Base-by-base conservation (phyloP, 2,888 invertebrate species). In the Cartodere bifasciata region DNA sequence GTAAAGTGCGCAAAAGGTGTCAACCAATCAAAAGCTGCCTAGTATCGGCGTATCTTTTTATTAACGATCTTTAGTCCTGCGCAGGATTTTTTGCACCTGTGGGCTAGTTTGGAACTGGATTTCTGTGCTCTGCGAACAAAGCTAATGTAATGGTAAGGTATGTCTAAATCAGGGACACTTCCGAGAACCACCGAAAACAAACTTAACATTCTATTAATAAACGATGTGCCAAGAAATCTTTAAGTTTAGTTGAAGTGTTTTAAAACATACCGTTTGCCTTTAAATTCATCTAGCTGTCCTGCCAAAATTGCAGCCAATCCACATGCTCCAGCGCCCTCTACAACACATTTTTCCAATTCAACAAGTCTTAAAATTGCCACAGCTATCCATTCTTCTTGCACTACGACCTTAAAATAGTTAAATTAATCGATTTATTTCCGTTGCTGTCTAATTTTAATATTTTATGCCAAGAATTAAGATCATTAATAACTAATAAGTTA, bases 321-420 rank as follows among this genome's bases (percentile, higher is more conserved):
- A 20, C 68, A 64, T 1, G 78, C 80, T 3, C 78, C 80, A 2
- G 77, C 79, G 4, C 80, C 80, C 55, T 80, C 80, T 1, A 79
- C 77, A 0, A 80, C 75, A 29, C 74, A 72, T 51, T 78, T 77
- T 54, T 77, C 76, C 39, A 69, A 53, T 51, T 77, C 75, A 3
- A 76, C 61, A 34, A 75, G 56, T 27, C 73, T 52, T 36, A 76
- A 55, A 39, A 75, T 75, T 4, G 75, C 67, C 35, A 75, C 58
- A 14, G 75, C 74, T 33, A 76, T 73, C 61, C 63, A 69, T 53
- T 75, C 70, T 55, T 68, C 75, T 57, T 64, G 67, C 2, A 76
- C 73, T 1, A 72, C 64, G 39, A 68, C 56, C 65, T 65, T 40
- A 13, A 31, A 32, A 7, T 27, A 4, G 7, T 26, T 23, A 43